Evolutionary conservation across 2,113 vertebrate genomes (phyloP).

Genomic region (Ictalurus punctatus): DNA sequence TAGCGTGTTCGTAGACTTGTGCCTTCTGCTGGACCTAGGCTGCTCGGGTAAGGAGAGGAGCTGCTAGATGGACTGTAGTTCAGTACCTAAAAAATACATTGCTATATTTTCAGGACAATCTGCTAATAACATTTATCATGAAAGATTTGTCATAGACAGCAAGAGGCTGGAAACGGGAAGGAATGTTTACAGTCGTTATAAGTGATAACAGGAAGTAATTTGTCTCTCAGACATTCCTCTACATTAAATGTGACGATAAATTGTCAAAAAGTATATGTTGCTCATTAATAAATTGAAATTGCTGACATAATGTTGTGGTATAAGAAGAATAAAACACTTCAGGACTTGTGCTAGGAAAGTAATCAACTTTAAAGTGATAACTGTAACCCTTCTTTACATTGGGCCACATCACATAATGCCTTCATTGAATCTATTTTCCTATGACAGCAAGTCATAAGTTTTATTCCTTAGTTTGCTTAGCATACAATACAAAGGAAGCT

Average conservation of each 20-base stretch:
- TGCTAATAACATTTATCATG: neutral
- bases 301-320: neutral
- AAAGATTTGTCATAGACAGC: neutral
- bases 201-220: neutral
- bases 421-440: neutral
- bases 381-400: neutral
- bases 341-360: neutral
- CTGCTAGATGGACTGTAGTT: constrained; percentile 77
- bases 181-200: neutral
- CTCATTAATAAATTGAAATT: neutral
- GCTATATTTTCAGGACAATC: neutral
- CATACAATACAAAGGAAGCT: neutral
- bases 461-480: neutral
- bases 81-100: constrained; percentile 70
- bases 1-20: constrained; percentile 82
- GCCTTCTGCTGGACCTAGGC: constrained; percentile 78
- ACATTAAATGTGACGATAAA: neutral
- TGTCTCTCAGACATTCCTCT: neutral
- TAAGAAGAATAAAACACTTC: neutral
- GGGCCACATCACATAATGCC: neutral
- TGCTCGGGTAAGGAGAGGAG: constrained; percentile 75
- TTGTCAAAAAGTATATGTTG: neutral
- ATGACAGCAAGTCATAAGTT: neutral
- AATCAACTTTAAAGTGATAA: neutral
- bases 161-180: neutral